Percentiles rank a stretch among this genome's conserved stretches.
Conservation (phyloP, 2,888 invertebrate species). For the Zeuzera pyrina region DNA sequence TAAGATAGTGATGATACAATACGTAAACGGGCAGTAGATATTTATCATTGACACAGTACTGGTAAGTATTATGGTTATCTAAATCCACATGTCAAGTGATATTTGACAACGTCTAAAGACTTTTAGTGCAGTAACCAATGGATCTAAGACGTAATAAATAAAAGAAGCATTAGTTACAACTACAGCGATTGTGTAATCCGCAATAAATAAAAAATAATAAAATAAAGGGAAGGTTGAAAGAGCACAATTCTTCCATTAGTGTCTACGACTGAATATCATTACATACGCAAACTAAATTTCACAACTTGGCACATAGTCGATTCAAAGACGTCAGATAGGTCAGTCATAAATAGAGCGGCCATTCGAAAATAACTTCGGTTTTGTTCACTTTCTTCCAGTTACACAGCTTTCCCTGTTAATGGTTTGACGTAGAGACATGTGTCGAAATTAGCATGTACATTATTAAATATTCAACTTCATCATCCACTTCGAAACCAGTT, state of each 20-base stretch:
- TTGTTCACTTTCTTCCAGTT: slow-evolving; percentile 26
- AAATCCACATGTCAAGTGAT: too few relatives aligned
- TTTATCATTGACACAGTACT: too few relatives aligned
- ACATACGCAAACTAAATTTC: slow-evolving; percentile 19
- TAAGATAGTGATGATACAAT: too few relatives aligned
- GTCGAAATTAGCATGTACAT: slow-evolving; percentile 25
- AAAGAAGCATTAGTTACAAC: too few relatives aligned
- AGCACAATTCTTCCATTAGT: neutral
- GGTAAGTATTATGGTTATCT: too few relatives aligned
- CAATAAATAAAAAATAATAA: too few relatives aligned
- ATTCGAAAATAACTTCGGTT: slow-evolving; percentile 21
- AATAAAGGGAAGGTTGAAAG: too few relatives aligned
- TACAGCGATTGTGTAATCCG: too few relatives aligned
- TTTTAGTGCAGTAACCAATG: too few relatives aligned
- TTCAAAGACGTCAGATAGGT: slow-evolving; percentile 21
- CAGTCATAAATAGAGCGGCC: slow-evolving; percentile 23
- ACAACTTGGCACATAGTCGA: slow-evolving; percentile 24
- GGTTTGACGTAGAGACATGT: slow-evolving; percentile 22
- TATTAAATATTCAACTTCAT: slow-evolving; percentile 21
- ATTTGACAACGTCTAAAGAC: too few relatives aligned
- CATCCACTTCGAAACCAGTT: slow-evolving; percentile 38
- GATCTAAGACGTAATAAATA: too few relatives aligned
- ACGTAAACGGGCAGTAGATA: too few relatives aligned
- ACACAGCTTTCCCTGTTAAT: slow-evolving; percentile 18
- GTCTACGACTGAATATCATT: slow-evolving; percentile 4